A percentile compares a stretch with the other conserved stretches of the same genome.
Conservation (phyloP, 2,888 invertebrate genomes). For the Apomyelois bistriatella region DNA sequence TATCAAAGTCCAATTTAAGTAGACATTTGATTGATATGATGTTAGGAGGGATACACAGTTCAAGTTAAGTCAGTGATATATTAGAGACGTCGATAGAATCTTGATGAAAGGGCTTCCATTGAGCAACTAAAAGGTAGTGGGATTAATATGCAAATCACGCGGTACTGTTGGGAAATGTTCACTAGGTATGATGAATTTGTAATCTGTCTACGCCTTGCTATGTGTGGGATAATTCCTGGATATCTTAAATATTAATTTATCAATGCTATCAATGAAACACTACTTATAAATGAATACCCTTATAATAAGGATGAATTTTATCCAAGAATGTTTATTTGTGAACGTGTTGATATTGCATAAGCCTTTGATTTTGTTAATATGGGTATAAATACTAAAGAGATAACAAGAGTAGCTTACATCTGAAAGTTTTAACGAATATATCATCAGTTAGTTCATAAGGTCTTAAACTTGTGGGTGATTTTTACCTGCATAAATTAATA, state of each 20-base stretch:
- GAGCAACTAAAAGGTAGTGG: constrained; percentile 5
- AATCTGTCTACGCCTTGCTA: constrained; percentile 29
- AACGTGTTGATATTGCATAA: too few relatives aligned
- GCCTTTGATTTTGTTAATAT: too few relatives aligned
- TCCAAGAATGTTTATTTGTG: too few relatives aligned
- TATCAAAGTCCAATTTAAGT: constrained; percentile 5
- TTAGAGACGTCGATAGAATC: background rate
- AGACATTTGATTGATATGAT: constrained; percentile 10
- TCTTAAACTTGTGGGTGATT: too few relatives aligned
- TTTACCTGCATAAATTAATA: too few relatives aligned
- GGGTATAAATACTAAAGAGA: too few relatives aligned
- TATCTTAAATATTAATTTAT: background rate
- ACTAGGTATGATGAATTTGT: constrained; percentile 32
- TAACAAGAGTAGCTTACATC: too few relatives aligned
- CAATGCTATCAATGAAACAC: too few relatives aligned
- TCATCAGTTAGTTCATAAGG: too few relatives aligned
- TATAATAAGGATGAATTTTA: too few relatives aligned
- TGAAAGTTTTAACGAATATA: too few relatives aligned
- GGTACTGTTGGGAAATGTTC: constrained; percentile 38
- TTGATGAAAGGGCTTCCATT: constrained; percentile 8
- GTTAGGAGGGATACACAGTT: background rate
- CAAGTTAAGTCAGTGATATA: background rate
- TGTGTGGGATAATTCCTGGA: constrained; percentile 12
- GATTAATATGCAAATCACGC: constrained; percentile 37
- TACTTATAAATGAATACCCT: too few relatives aligned